A percentile compares a stretch with the other conserved stretches of the same genome.
Evolutionary conservation across 2,888 invertebrate species (phyloP).

Genomic region (Drosophila acutilabella): DNA sequence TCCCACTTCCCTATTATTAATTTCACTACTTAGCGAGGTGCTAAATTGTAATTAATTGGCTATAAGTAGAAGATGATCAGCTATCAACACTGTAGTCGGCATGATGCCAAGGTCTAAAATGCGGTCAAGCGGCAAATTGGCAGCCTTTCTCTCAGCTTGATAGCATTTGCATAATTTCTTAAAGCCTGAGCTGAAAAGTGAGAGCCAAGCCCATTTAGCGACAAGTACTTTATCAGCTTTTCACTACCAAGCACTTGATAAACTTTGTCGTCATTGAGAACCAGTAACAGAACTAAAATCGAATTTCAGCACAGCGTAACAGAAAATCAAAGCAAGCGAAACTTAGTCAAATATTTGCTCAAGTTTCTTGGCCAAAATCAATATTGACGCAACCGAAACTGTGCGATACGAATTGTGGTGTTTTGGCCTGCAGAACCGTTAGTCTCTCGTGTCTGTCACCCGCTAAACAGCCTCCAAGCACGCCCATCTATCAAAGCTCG

Average conservation of each 20-base stretch:
- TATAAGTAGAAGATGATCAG: too few relatives aligned
- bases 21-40: background rate
- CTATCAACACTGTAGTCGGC: background rate
- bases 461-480: slow-evolving; percentile 40
- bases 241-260: slow-evolving; percentile 25
- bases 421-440: slow-evolving; percentile 52
- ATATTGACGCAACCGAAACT: slow-evolving; percentile 69
- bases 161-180: slow-evolving; percentile 61
- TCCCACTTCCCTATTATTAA: background rate
- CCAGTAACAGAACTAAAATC: slow-evolving; percentile 5
- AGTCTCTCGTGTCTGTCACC: slow-evolving; percentile 43
- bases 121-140: slow-evolving; percentile 65
- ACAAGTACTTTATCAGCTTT: slow-evolving; percentile 48
- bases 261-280: background rate
- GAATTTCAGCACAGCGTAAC: slow-evolving; percentile 8
- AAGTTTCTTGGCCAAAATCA: slow-evolving; percentile 70
- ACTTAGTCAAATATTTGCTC: slow-evolving; percentile 62
- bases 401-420: slow-evolving; percentile 25
- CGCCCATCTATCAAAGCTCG: slow-evolving; percentile 48
- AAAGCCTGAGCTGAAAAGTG: slow-evolving; percentile 57
- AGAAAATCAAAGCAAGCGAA: slow-evolving; percentile 14
- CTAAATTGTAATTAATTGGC: background rate
- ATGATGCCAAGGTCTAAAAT: slow-evolving; percentile 56
- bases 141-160: slow-evolving; percentile 40
- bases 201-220: slow-evolving; percentile 61